Evolutionary conservation across 92 coral and sea anemone genomes (phyloP).

Genomic region (Anthopleura xanthogrammica): DNA sequence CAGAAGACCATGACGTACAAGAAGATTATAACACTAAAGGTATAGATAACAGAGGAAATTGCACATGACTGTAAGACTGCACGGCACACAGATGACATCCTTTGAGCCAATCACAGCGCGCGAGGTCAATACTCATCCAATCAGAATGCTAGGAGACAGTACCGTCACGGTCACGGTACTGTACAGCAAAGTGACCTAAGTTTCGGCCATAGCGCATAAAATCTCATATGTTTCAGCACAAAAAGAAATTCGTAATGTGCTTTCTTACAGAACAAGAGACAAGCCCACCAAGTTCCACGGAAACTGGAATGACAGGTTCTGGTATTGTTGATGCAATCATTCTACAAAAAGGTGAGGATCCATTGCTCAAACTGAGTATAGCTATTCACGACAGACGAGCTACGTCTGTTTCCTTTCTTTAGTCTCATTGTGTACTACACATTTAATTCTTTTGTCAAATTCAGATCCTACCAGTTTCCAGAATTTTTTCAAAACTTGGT

Average conservation of each 20-base stretch:
- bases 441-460: neutral
- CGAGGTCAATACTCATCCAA: no score
- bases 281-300: slow-evolving; percentile 63
- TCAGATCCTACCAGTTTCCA: slow-evolving; percentile 71
- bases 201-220: no score
- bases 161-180: no score
- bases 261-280: slow-evolving; percentile 29
- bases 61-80: neutral
- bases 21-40: slow-evolving; percentile 10
- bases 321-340: slow-evolving; percentile 78
- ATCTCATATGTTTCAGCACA: neutral
- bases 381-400: neutral
- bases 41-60: neutral
- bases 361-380: neutral
- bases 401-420: neutral
- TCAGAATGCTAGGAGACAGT: no score
- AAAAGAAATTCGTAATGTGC: neutral
- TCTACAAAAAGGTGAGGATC: slow-evolving; percentile 69
- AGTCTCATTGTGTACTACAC: neutral
- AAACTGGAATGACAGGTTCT: slow-evolving; percentile 56
- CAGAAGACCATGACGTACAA: slow-evolving; percentile 35
- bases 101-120: no score
- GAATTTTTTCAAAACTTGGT: slow-evolving; percentile 89
- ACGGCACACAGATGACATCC: neutral
- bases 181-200: no score